phyloP scores from a whole-genome alignment of 2,113 vertebrate genomes.

The Sorex fumeus region DNA sequence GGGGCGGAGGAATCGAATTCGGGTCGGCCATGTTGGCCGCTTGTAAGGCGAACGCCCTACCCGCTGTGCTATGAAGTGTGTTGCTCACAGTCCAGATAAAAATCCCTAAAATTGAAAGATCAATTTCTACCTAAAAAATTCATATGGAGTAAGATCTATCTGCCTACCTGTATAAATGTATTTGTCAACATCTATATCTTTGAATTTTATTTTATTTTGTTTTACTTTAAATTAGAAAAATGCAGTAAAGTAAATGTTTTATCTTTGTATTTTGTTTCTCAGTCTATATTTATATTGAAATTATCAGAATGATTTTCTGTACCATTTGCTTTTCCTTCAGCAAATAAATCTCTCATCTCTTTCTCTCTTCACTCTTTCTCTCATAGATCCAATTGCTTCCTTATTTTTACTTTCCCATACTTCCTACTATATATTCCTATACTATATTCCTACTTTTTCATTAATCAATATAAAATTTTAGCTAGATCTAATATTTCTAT shows the following conservation, averaged over 20 bases:
- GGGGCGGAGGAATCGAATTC: too few relatives aligned
- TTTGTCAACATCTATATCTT: neutral
- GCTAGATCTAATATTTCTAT: too few relatives aligned
- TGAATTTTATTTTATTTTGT: neutral
- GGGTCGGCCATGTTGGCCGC: too few relatives aligned
- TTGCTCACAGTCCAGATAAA: neutral
- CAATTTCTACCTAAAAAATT: neutral
- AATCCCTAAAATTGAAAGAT: neutral
- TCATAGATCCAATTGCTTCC: too few relatives aligned
- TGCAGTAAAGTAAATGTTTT: neutral
- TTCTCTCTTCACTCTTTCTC: too few relatives aligned
- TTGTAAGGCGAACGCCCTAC: too few relatives aligned
- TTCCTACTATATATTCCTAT: too few relatives aligned
- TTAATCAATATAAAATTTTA: too few relatives aligned
- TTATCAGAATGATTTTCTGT: neutral
- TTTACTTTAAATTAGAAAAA: constrained; percentile 7
- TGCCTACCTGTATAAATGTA: neutral
- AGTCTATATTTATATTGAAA: neutral
- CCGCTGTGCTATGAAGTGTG: neutral
- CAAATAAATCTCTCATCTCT: neutral
- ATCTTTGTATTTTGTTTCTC: neutral
- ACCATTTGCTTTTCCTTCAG: neutral
- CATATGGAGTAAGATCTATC: neutral
- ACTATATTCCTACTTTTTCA: too few relatives aligned
- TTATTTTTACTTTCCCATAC: too few relatives aligned